Base-by-base conservation (phyloP, 2,113 vertebrate species). In the Hemibagrus wyckioides region DNA sequence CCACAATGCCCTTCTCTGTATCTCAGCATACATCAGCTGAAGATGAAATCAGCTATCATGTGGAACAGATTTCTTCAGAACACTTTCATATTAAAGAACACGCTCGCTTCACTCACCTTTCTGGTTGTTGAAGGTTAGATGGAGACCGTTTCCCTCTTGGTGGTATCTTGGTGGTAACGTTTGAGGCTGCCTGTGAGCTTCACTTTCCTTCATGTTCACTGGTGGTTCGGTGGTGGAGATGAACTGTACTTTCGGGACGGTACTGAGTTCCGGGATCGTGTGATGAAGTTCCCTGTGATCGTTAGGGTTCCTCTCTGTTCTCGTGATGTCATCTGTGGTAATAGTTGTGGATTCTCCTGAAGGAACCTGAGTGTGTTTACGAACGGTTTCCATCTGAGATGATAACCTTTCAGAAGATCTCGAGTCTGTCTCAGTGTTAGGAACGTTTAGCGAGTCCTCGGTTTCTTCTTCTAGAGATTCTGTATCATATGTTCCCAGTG, bases 211-310 rank as follows among this genome's bases (percentile, higher is more conserved):
- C 21, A 94, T 56, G 73, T 89, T 92, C 25, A 95, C 86, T 0
- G 90, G 94, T 10, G 92, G 86, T 69, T 88, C 89, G 63, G 90
- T 93, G 10, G 95, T 96, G 2, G 94, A 94, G 25, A 89, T 93
- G 89, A 95, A 93, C 77, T 92, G 94, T 19, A 94, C 86, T 17
- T 89, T 84, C 41, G 92, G 90, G 11, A 88, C 7, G 14, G 73
- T 88, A 56, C 28, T 30, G 59, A 80, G 86, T 48, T 92, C 50
- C 13, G 59, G 71, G 80, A 81, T 73, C 13, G 17, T n/a, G 73
- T 61, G 28, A 4, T 56, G 87, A 61, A 71, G 61, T 54, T 54
- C 33, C 80, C 25, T 21, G 23, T 0, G 21, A 57, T 76, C 50
- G 33, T 79, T 48, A 17, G 75, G 14, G 39, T n/a, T 50, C n/a